Evolutionary conservation across 2,797 vertebrate genomes (phyloP).

Genomic region (Chaunax sp.): DNA sequence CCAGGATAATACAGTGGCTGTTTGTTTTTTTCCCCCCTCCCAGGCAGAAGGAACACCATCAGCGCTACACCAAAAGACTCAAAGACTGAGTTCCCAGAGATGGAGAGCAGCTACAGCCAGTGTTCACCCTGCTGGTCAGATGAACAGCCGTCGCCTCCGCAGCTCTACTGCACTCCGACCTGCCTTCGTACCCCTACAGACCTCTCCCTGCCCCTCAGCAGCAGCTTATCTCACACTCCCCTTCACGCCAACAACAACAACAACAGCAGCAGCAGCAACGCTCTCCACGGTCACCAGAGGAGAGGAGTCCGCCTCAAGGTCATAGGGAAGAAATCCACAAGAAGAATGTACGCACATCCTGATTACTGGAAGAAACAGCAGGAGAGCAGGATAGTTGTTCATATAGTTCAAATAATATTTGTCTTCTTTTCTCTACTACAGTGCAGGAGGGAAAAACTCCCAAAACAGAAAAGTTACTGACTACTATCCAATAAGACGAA

Average conservation of each 20-base stretch:
- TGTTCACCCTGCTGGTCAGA: slow-evolving; percentile 74
- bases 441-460: slow-evolving; percentile 83
- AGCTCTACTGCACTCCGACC: slow-evolving; percentile 52
- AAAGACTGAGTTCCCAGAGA: slow-evolving; percentile 75
- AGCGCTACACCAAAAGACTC: slow-evolving; percentile 67
- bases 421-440: slow-evolving; percentile 52
- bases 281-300: slow-evolving; percentile 71
- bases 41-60: slow-evolving; percentile 82
- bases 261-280: slow-evolving; percentile 13
- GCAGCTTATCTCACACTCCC: slow-evolving; percentile 52
- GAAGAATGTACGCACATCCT: slow-evolving; percentile 82
- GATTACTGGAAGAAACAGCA: not conserved
- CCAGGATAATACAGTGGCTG: not conserved
- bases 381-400: not conserved
- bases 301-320: slow-evolving; percentile 78
- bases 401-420: not conserved
- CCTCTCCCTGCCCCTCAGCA: slow-evolving; percentile 41
- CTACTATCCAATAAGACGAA: slow-evolving; percentile 94
- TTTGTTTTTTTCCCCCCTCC: not conserved
- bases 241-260: slow-evolving; percentile 62
- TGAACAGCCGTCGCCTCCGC: slow-evolving; percentile 69
- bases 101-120: slow-evolving; percentile 78
- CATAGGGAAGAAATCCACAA: slow-evolving; percentile 83
- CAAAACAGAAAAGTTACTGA: slow-evolving; percentile 95
- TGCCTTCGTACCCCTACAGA: slow-evolving; percentile 46